Evolutionary conservation across 2,797 vertebrate genomes (phyloP).

Genomic region (Sebastes umbrosus): DNA sequence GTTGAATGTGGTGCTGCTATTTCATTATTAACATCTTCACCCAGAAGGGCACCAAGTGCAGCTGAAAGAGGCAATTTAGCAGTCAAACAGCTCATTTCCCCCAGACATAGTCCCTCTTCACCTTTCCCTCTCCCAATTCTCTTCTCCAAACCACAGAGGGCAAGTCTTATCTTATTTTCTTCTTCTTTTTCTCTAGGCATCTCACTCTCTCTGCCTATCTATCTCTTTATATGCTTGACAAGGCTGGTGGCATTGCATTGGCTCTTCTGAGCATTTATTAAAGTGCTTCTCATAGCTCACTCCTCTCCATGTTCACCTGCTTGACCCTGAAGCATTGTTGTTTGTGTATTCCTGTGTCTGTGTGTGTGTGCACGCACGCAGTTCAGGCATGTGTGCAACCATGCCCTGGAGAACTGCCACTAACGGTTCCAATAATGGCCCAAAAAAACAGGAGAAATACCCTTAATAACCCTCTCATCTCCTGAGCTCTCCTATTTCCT

Average conservation of each 20-base stretch:
- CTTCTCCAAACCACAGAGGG: slow-evolving; percentile 22
- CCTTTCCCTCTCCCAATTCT: slow-evolving; percentile 4
- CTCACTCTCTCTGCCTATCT: slow-evolving; percentile 13
- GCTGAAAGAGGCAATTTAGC: slow-evolving; percentile 25
- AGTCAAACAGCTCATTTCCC: slow-evolving; percentile 35
- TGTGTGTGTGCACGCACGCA: not conserved
- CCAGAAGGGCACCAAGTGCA: slow-evolving; percentile 13
- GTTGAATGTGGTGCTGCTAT: not conserved
- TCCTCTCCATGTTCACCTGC: slow-evolving; percentile 40
- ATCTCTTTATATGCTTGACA: slow-evolving; percentile 36
- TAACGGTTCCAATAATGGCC: slow-evolving; percentile 50
- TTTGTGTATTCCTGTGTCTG: slow-evolving; percentile 20
- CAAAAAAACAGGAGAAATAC: slow-evolving; percentile 31
- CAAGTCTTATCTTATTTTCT: slow-evolving; percentile 19
- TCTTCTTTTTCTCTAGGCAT: slow-evolving; percentile 1
- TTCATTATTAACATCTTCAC: slow-evolving; percentile 22
- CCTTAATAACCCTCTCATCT: slow-evolving; percentile 28
- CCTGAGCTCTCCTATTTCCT: not conserved
- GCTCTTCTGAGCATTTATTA: slow-evolving; percentile 52
- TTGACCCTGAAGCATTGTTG: slow-evolving; percentile 51
- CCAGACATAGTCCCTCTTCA: not conserved
- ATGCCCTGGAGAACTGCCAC: slow-evolving; percentile 7
- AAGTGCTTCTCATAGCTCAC: slow-evolving; percentile 37
- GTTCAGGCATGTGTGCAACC: not conserved
- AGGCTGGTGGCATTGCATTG: slow-evolving; percentile 20